Base-by-base conservation (phyloP, 2,113 vertebrate genomes). In the Austrofundulus limnaeus region DNA sequence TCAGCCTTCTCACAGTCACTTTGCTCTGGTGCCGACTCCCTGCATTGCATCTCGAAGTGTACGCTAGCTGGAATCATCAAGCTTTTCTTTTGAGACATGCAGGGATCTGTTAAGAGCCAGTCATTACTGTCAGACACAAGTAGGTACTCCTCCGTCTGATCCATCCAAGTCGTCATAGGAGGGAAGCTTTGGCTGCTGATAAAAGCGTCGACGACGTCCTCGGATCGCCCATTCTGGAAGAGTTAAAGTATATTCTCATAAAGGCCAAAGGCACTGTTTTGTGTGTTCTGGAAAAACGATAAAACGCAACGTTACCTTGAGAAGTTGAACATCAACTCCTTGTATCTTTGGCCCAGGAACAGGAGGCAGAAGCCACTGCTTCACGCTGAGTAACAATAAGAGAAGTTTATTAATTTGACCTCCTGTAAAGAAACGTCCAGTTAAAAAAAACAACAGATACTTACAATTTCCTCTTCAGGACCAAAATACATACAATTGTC, bases 281-380 rank as follows among this genome's bases (percentile, higher is more conserved):
- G 3, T 5, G 48, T 52, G 15, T 37, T 25, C 1, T 55, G 19
- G 14, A 55, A 50, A 61, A 21, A 24, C 9, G 17, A 13, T 16
- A 6, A 12, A 51, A 52, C 2, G 6, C 5, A 57, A 11, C 12
- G 0, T 88, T 88, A 96, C 96, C 94, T 96, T 93, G 25, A 96
- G 82, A 19, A 94, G 89, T 34, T 92, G 91, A 62, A 87, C 82
- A 77, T 96, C 94, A 69, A 98, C 88, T 78, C 94, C 96, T 89
- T 87, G 94, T 86, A 98, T 98, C 89, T 95, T 97, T 2, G 96
- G 96, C 79, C 93, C 92, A 0, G 96, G 96, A 85, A 98, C 92
- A 23, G 94, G 95, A 1, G 96, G 96, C n/a, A 97, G 87, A 72
- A 98, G 85, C 74, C 85, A 93, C 57, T 88, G 82, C 81, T 93